Conservation (phyloP, 37 sponge, comb jelly and placozoan genomes). For the Aphrocallistes beatrix region DNA sequence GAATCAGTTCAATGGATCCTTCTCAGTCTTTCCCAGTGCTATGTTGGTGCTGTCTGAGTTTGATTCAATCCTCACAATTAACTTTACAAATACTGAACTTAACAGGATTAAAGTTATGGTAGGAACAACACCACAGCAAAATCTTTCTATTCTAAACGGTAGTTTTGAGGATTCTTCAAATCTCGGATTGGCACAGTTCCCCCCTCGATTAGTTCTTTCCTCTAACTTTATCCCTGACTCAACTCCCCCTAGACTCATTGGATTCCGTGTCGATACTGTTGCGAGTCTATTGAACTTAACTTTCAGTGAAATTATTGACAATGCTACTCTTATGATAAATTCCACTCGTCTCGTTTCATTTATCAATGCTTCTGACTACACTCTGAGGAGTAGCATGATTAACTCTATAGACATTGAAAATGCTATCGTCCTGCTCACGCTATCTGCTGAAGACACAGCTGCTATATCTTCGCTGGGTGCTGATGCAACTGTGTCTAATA, state of each 20-base stretch:
- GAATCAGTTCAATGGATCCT: background rate
- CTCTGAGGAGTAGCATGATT: background rate
- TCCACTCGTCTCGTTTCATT: constrained; percentile 22
- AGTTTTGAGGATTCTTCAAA: background rate
- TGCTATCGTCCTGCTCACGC: background rate
- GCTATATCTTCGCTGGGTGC: background rate
- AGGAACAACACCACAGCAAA: background rate
- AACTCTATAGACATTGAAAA: background rate
- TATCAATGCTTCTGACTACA: constrained; percentile 25
- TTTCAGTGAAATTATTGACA: constrained; percentile 58
- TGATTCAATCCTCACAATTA: background rate
- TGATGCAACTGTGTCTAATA: background rate
- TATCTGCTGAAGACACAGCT: background rate
- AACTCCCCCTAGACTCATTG: constrained; percentile 31
- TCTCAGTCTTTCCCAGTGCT: background rate
- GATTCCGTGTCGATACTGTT: constrained; percentile 34
- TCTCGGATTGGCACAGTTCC: background rate
- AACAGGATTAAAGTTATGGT: background rate
- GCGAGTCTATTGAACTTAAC: constrained; percentile 1
- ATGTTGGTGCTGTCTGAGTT: background rate
- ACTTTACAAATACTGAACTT: background rate
- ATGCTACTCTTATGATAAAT: constrained; percentile 28
- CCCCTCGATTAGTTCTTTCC: background rate
- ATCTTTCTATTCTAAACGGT: background rate
- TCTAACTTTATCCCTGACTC: constrained; percentile 37